A percentile compares a stretch with the other conserved stretches of the same genome.
Evolutionary conservation across 2,888 invertebrate genomes (phyloP).

Genomic region (Parnassius apollo): DNA sequence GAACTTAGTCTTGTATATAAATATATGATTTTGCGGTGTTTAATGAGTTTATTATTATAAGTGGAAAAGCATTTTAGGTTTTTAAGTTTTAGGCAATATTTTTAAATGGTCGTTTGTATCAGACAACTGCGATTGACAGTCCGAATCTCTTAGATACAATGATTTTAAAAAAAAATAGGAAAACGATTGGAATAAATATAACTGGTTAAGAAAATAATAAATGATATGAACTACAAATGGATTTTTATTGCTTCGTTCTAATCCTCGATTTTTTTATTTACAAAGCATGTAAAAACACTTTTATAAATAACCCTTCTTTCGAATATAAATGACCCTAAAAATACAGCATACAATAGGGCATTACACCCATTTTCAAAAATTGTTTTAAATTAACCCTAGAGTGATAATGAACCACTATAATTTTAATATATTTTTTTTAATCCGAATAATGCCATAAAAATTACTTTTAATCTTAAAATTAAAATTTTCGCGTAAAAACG

Average conservation of each 20-base stretch:
- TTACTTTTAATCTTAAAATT: too few species aligned
- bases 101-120: conserved; percentile 76
- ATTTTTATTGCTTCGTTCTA: conserved; percentile 35
- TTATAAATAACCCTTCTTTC: too few species aligned
- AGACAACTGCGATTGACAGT: conserved; percentile 69
- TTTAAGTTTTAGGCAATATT: conserved; percentile 80
- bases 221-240: conserved; percentile 67
- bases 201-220: conserved; percentile 81
- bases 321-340: too few species aligned
- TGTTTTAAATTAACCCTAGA: too few species aligned
- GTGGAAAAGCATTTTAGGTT: conserved; percentile 80
- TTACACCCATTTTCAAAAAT: too few species aligned
- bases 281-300: not conserved
- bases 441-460: too few species aligned
- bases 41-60: conserved; percentile 68
- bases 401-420: too few species aligned
- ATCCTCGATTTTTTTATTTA: not conserved
- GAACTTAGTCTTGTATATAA: conserved; percentile 77
- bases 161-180: conserved; percentile 76
- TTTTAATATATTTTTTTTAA: too few species aligned
- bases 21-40: conserved; percentile 77
- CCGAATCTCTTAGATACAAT: conserved; percentile 78
- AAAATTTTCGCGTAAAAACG: too few species aligned
- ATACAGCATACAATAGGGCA: too few species aligned
- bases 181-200: conserved; percentile 78